phyloP scores from a whole-genome alignment of 2,888 invertebrate genomes.

The Dryococelus australis region DNA sequence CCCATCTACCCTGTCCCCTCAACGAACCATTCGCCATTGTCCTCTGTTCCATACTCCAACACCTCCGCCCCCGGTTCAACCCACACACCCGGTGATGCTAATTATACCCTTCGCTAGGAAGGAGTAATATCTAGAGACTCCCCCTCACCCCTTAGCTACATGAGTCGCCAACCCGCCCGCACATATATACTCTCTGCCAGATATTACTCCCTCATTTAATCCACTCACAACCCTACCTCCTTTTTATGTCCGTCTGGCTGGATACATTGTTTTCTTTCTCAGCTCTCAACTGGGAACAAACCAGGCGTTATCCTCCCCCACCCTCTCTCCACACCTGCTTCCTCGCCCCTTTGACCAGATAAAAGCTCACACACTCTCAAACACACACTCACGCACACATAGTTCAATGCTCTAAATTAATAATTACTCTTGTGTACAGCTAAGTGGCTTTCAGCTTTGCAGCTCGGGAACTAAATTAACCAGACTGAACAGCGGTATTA shows the following conservation, averaged over 20 bases:
- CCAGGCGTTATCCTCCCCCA: neutral
- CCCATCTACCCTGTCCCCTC: neutral
- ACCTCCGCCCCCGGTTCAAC: neutral
- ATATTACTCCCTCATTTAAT: conserved; percentile 16
- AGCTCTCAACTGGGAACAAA: neutral
- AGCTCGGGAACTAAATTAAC: no score
- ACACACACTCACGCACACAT: neutral
- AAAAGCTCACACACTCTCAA: neutral
- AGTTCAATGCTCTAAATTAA: neutral
- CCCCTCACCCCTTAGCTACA: no score
- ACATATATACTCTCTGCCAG: conserved; percentile 8
- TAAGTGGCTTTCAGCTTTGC: no score
- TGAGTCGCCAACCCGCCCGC: neutral
- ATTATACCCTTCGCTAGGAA: neutral
- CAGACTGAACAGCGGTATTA: neutral
- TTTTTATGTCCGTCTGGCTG: neutral
- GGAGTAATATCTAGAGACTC: neutral
- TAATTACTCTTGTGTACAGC: neutral
- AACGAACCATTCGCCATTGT: neutral
- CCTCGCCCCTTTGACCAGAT: neutral
- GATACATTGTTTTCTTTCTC: conserved; percentile 16
- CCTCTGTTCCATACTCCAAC: neutral
- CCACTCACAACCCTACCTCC: conserved; percentile 1
- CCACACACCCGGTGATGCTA: neutral
- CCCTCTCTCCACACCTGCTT: neutral